These are phyloP conservation scores for Cryptus viduatorius DNA, from an alignment of 2,888 invertebrate genomes.

Conservation along the genomic window DNA sequence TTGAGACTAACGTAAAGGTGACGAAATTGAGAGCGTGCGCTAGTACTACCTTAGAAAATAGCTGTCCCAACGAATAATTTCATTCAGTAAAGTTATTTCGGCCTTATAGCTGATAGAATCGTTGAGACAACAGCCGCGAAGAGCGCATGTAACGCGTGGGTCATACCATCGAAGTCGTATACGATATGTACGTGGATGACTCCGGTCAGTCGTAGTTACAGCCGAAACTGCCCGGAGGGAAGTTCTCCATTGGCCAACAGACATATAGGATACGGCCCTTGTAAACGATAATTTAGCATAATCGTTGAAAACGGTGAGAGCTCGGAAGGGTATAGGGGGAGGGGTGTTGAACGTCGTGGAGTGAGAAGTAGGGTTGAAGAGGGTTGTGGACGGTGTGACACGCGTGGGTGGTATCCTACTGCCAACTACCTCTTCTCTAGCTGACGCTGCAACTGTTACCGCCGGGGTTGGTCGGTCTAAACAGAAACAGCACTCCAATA, in stretches of 20 bases:
- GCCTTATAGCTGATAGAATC: neutral
- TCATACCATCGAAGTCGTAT: constrained; percentile 14
- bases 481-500: constrained; percentile 77
- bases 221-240: neutral
- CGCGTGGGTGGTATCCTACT: constrained; percentile 13
- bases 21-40: no score
- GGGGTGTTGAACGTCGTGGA: neutral
- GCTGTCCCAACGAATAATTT: no score
- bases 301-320: constrained; percentile 73
- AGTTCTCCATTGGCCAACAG: constrained; percentile 68
- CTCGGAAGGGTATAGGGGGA: neutral
- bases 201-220: constrained; percentile 64
- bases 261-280: constrained; percentile 75
- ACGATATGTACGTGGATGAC: constrained; percentile 48
- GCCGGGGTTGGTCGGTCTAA: constrained; percentile 60
- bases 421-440: constrained; percentile 5
- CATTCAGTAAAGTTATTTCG: no score
- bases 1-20: no score
- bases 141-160: neutral
- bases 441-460: constrained; percentile 40
- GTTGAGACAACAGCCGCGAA: neutral
- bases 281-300: constrained; percentile 81
- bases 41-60: no score
- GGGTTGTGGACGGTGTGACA: constrained; percentile 27
- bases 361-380: constrained; percentile 14